A percentile compares a stretch with the other conserved stretches of the same genome.
Evolutionary conservation across 2,797 vertebrate genomes (phyloP).

Genomic region (Crax fasciolata): DNA sequence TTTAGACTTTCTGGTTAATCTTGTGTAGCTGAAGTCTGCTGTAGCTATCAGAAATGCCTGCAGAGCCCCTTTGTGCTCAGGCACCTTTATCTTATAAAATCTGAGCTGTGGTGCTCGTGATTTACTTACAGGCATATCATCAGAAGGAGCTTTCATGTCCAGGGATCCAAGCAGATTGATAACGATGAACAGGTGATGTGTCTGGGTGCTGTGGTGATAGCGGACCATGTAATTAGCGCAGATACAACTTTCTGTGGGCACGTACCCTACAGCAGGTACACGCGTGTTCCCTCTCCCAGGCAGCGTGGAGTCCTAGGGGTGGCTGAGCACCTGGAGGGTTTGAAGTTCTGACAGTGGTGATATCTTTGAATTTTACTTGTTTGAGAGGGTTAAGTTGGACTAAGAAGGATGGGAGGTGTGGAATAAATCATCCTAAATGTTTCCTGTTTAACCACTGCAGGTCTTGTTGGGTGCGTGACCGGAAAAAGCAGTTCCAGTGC

Average conservation of each 20-base stretch:
- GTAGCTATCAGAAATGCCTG: background rate
- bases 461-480: background rate
- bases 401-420: background rate
- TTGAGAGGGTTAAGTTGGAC: background rate
- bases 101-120: background rate
- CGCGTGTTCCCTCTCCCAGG: rapidly evolving
- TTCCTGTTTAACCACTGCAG: background rate
- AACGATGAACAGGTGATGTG: background rate
- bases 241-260: background rate
- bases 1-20: rapidly evolving
- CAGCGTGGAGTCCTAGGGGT: background rate
- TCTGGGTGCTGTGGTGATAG: background rate
- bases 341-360: rapidly evolving
- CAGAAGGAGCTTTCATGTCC: background rate
- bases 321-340: background rate
- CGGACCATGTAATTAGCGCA: rapidly evolving
- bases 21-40: rapidly evolving
- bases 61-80: background rate
- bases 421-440: background rate
- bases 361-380: background rate
- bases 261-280: background rate
- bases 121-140: background rate
- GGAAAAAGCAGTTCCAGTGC: background rate
- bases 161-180: background rate
- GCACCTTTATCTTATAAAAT: background rate